Evolutionary conservation across 2,888 invertebrate genomes (phyloP).

Genomic region (Gari tellinella): DNA sequence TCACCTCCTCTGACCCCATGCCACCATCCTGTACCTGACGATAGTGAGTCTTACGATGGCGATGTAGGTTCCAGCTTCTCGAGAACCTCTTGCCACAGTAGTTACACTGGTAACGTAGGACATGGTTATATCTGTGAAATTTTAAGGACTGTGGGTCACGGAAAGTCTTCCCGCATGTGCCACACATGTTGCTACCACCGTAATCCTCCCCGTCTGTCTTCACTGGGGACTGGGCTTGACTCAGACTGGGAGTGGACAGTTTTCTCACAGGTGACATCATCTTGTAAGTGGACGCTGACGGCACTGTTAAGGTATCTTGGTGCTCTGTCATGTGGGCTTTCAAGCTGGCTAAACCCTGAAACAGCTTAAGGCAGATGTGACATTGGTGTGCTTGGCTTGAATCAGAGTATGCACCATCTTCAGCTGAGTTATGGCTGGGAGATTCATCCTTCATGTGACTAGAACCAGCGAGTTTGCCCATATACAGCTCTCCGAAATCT

Average conservation of each 20-base stretch:
- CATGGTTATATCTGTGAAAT: conserved; percentile 70
- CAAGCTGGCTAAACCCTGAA: conserved; percentile 45
- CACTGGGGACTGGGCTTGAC: conserved; percentile 23
- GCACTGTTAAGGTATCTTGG: conserved; percentile 49
- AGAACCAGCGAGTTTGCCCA: conserved; percentile 12
- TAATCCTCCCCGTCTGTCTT: conserved; percentile 40
- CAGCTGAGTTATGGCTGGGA: neutral
- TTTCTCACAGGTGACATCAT: conserved; percentile 60
- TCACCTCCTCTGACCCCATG: conserved; percentile 35
- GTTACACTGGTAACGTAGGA: conserved; percentile 65
- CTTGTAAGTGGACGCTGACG: conserved; percentile 49
- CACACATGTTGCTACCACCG: conserved; percentile 60
- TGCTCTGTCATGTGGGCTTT: conserved; percentile 62
- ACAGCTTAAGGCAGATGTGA: conserved; percentile 65
- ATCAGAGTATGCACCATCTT: conserved; percentile 33
- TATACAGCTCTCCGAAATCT: conserved; percentile 10
- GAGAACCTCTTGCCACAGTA: conserved; percentile 69
- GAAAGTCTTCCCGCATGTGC: conserved; percentile 69
- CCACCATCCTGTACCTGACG: conserved; percentile 50
- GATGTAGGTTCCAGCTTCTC: conserved; percentile 68
- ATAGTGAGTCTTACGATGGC: conserved; percentile 68
- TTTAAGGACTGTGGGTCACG: conserved; percentile 66
- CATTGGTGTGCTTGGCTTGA: conserved; percentile 49
- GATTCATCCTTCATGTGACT: neutral
- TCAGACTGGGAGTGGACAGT: conserved; percentile 31